Evolutionary conservation across 2,888 invertebrate genomes (phyloP), one percentile per base, ranked within the genome.

Genomic region (Drosophila crucigera): DNA sequence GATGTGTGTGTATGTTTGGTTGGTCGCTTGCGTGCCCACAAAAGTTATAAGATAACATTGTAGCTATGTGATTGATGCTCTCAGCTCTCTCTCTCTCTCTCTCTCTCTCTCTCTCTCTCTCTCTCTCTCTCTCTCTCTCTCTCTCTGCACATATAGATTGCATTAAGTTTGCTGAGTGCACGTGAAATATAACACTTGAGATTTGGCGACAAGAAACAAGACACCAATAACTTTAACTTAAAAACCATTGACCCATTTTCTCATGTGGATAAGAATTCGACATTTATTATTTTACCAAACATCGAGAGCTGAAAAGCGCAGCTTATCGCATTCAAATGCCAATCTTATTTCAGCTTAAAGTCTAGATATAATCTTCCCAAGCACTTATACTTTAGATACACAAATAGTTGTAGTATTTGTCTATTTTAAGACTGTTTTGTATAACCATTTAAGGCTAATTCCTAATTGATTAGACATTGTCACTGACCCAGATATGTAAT

Each of bases 51-150:
- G 64, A 69, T 70, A 68, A 55, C 71, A 58, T 11, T 70, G 73
- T 59, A 71, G 53, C 67, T n/a, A 19, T 62, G 69, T 81, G 81
- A 79, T 79, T 79, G 81, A 79, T 81, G 79, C 66, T 55, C 47
- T 5, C n/a, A n/a, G 39, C 39, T n/a, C 28, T 3, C 37, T 41
- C 31, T 37, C 28, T 7, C 31, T 37, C 31, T 37, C 28, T 7
- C 31, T 37, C 31, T 37, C 28, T 7, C 31, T 37, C 31, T 37
- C 28, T 7, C 31, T 37, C n/a, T n/a, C 39, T n/a, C 28, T 3
- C 37, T 41, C 39, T n/a, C 28, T 3, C 37, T 41, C 39, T n/a
- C 28, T 3, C 37, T 41, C 39, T n/a, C 28, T 3, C 37, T 41
- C 31, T 37, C 28, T 7, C 31, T 37, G 52, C 28, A 43, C 25